Conservation (phyloP, 2,797 vertebrate genomes). For the Lophotriccus pileatus region DNA sequence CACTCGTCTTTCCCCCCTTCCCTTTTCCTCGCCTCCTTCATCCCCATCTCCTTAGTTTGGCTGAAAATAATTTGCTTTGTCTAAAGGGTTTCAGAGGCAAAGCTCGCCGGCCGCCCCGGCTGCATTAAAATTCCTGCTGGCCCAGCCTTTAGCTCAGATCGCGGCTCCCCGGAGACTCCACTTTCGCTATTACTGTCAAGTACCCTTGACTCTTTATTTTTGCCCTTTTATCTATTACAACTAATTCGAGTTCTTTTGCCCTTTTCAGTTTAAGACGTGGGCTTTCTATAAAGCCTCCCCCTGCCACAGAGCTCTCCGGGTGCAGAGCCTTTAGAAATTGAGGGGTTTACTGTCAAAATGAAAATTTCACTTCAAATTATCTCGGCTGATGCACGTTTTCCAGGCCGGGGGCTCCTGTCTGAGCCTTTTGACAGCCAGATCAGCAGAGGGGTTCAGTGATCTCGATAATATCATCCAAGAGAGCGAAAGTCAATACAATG, state of each 20-base stretch:
- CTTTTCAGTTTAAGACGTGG: constrained; percentile 97
- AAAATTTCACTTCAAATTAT: constrained; percentile 94
- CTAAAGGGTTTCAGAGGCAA: constrained; percentile 70
- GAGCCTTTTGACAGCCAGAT: constrained; percentile 92
- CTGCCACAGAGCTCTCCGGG: constrained; percentile 79
- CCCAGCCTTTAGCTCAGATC: constrained; percentile 77
- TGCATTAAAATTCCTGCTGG: constrained; percentile 93
- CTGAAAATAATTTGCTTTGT: constrained; percentile 78
- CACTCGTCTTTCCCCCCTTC: background rate
- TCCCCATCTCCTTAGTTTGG: background rate
- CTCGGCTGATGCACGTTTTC: constrained; percentile 87
- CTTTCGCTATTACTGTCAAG: constrained; percentile 98
- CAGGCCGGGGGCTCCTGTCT: constrained; percentile 86
- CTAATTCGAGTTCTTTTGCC: constrained; percentile 99
- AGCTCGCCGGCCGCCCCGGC: constrained; percentile 75
- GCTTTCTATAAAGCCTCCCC: constrained; percentile 84
- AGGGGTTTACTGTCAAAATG: constrained; percentile 94
- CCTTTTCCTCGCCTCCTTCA: background rate
- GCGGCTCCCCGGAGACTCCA: constrained; percentile 87
- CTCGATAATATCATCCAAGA: constrained; percentile 94
- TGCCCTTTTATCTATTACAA: constrained; percentile 99
- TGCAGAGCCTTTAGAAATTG: constrained; percentile 85
- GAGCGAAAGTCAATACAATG: constrained; percentile 91
- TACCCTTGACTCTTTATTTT: constrained; percentile 96
- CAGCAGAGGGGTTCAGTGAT: constrained; percentile 87